These are phyloP conservation scores for Ormyrus nitidulus DNA, from an alignment of 2,888 invertebrate genomes.

Conservation along the genomic window DNA sequence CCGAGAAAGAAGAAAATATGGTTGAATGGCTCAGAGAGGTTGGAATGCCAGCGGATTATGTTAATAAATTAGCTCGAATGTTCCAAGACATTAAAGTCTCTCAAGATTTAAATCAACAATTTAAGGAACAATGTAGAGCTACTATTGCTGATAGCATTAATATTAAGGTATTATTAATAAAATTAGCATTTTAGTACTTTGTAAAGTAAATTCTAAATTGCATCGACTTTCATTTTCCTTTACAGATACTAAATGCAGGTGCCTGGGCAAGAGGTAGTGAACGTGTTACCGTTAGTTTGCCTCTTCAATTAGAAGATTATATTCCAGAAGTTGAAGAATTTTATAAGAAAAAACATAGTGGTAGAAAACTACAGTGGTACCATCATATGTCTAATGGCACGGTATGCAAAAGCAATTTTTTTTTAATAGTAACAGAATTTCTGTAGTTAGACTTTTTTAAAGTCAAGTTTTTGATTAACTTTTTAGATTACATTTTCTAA, in stretches of 20 bases:
- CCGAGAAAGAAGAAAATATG: constrained; percentile 99
- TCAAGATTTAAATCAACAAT: constrained; percentile 96
- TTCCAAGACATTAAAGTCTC: constrained; percentile 98
- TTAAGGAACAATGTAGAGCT: constrained; percentile 85
- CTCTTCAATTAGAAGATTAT: constrained; percentile 98
- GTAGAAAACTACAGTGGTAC: constrained; percentile 98
- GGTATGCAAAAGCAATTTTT: constrained; percentile 71
- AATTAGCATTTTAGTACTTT: too few species aligned
- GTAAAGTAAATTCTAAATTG: too few species aligned
- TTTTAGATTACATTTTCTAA: constrained; percentile 92
- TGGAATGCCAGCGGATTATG: constrained; percentile 99
- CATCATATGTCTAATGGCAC: constrained; percentile 99
- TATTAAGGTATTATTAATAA: constrained; percentile 81
- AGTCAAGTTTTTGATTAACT: constrained; percentile 1
- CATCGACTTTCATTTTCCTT: neutral
- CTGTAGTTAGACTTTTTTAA: neutral
- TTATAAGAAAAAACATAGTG: constrained; percentile 97
- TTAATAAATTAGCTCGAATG: constrained; percentile 98
- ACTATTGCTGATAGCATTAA: constrained; percentile 94
- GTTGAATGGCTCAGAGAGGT: constrained; percentile 98
- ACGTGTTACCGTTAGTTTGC: constrained; percentile 95
- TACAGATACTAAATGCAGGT: constrained; percentile 93
- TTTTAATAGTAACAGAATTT: constrained; percentile 12
- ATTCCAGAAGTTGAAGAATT: constrained; percentile 99
- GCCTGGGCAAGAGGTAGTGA: constrained; percentile 98